Conservation (phyloP, 2,113 vertebrate species). For the Lepus europaeus region DNA sequence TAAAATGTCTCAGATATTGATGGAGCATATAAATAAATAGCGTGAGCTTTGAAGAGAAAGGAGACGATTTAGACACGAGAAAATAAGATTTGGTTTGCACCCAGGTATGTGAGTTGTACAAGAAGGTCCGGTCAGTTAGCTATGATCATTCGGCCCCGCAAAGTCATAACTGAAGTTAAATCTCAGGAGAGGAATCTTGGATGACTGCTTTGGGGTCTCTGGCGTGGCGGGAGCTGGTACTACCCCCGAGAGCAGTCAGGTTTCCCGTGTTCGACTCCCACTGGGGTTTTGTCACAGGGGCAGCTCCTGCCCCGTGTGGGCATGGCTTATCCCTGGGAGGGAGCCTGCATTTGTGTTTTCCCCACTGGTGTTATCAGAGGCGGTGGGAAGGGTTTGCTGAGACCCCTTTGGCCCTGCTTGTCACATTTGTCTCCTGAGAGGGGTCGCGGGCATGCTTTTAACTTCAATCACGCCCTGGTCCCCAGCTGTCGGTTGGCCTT, state of each 20-base stretch:
- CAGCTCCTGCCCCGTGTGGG: not conserved
- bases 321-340: not conserved
- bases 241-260: not conserved
- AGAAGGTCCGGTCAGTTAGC: not conserved
- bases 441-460: not conserved
- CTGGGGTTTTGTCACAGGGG: not conserved
- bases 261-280: not conserved
- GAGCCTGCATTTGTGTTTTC: not conserved
- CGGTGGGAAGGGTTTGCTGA: not conserved
- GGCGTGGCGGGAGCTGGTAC: not conserved
- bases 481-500: not conserved
- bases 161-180: conserved; percentile 31
- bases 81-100: not conserved
- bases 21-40: not conserved
- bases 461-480: not conserved
- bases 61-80: not conserved
- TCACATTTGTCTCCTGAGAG: conserved; percentile 3
- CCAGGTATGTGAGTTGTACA: not conserved
- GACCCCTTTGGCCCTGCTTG: not conserved
- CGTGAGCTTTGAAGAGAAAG: not conserved
- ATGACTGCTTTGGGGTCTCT: not conserved
- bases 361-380: not conserved
- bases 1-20: not conserved
- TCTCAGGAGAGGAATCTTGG: not conserved
- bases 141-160: not conserved